Evolutionary conservation across 2,113 vertebrate genomes (phyloP).

Genomic region (Dasyornis broadbenti): DNA sequence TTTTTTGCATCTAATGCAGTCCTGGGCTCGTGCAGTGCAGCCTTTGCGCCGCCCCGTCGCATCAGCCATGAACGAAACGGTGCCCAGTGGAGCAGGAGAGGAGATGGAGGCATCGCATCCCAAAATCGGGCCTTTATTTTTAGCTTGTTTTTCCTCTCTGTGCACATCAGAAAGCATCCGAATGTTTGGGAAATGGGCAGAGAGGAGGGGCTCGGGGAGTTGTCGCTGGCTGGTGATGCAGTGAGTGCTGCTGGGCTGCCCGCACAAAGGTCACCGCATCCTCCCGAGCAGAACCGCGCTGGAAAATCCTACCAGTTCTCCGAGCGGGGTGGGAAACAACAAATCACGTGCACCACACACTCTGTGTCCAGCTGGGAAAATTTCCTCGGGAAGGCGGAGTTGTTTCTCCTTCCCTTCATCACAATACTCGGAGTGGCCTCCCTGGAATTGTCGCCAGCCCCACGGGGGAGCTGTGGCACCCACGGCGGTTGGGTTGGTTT

Average conservation of each 20-base stretch:
- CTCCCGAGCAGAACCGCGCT: not conserved
- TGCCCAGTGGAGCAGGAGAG: not conserved
- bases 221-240: not conserved
- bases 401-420: not conserved
- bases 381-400: not conserved
- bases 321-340: not conserved
- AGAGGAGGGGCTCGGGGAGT: not conserved
- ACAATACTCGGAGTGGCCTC: not conserved
- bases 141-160: not conserved
- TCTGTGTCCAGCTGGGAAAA: not conserved
- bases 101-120: not conserved
- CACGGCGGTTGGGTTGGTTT: not conserved
- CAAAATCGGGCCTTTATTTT: not conserved
- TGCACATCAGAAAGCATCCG: not conserved
- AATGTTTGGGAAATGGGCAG: not conserved
- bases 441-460: fast-evolving
- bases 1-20: not conserved
- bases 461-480: fast-evolving
- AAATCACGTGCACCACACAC: fast-evolving
- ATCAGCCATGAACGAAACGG: fast-evolving
- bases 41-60: fast-evolving
- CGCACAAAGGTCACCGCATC: not conserved
- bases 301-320: not conserved
- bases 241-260: not conserved
- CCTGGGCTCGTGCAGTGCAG: not conserved